Percentiles rank a stretch among this genome's conserved stretches.
Conservation (phyloP, 2,113 vertebrate species). For the Conger conger region DNA sequence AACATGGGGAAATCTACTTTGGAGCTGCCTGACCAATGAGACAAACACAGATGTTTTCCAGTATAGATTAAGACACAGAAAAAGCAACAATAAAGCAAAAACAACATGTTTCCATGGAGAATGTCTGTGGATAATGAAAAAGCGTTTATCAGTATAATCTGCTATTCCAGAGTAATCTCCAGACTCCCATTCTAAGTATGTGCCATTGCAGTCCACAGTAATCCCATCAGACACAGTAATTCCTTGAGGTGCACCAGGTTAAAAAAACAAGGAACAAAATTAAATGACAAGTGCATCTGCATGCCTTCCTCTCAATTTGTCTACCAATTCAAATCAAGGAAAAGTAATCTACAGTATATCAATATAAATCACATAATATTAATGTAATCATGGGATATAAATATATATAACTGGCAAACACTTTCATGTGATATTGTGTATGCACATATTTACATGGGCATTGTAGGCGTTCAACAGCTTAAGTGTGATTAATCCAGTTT, state of each 20-base stretch:
- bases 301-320: too few species aligned
- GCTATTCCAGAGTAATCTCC: slow-evolving; percentile 1
- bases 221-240: not conserved
- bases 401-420: too few species aligned
- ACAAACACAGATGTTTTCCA: slow-evolving; percentile 27
- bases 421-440: too few species aligned
- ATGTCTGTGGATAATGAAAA: not conserved
- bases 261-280: not conserved
- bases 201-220: not conserved
- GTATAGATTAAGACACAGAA: slow-evolving; percentile 20
- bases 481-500: too few species aligned
- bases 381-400: too few species aligned
- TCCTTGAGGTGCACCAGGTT: not conserved
- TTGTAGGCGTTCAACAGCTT: too few species aligned
- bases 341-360: too few species aligned
- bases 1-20: slow-evolving; percentile 15
- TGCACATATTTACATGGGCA: too few species aligned
- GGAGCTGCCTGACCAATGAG: not conserved
- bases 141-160: not conserved
- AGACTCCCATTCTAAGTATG: not conserved
- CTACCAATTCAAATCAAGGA: too few species aligned
- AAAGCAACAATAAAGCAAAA: slow-evolving; percentile 18
- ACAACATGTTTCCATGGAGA: not conserved
- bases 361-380: too few species aligned
- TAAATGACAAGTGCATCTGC: too few species aligned